Evolutionary conservation across 1,140 invertebrate species (phyloP), one percentile per base, ranked within the genome.

Genomic region (Papilio machaon): DNA sequence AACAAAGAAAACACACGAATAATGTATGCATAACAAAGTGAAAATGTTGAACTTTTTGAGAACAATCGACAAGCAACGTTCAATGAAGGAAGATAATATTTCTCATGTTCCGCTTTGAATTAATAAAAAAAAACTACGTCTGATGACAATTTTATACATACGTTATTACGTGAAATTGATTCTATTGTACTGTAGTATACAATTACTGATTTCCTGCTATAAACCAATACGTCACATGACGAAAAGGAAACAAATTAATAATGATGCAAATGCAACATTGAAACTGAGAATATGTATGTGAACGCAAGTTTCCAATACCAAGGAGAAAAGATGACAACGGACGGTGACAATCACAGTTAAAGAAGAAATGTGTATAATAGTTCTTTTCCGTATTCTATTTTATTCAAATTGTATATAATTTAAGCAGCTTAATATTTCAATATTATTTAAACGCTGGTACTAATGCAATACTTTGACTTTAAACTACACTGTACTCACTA

Each of bases 121-220:
- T 35, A 38, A 70, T 70, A 70, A 70, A 13, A 70, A 70, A 30
- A 70, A 70, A 11, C 30, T 35, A 70, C 11, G 64, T 17, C 23
- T 64, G 7, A 70, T 35, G 11, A 35, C 13, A 35, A 35, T 10
- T 2, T 19, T 60, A n/a, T 60, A 23, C 23, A n/a, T 43, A 30
- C 58, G n/a, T 23, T 30, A 30, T 30, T 30, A 30, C 23, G 23
- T 30, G 23, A 30, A 2, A 30, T 30, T 30, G 23, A 15, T 52
- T 52, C 49, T 52, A 52, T 15, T 52, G 49, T 52, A 52, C 38
- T 4, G 49, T 3, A 52, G 17, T 13, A 30, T 30, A 17, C 11
- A 30, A 70, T 70, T 38, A 70, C 13, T 70, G 11, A 70, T 70
- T 70, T 70, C 64, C 64, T 38, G 60, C 19, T 8, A 64, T 23